Evolutionary conservation across 2,113 vertebrate species (phyloP).

Genomic region (Morone chrysops): DNA sequence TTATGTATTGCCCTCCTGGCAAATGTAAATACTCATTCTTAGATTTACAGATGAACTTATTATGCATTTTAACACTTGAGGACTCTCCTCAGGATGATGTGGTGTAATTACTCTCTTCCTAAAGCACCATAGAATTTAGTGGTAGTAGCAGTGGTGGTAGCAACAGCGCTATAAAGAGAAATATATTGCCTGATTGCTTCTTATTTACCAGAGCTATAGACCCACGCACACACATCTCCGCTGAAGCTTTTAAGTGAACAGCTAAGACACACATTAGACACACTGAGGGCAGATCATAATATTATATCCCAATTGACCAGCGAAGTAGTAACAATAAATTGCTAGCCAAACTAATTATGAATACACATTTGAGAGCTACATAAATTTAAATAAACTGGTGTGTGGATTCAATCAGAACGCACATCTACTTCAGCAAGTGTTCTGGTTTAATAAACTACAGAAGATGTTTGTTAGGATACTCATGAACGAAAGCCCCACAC

Average conservation of each 20-base stretch:
- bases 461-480: background rate
- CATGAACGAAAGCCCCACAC: no score
- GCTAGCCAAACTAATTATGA: background rate
- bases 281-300: background rate
- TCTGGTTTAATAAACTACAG: background rate
- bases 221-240: background rate
- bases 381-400: background rate
- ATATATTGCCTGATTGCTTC: slow-evolving; percentile 4
- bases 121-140: background rate
- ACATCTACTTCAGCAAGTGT: background rate
- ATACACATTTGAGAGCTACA: background rate
- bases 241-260: slow-evolving; percentile 11
- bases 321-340: background rate
- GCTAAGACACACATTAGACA: background rate
- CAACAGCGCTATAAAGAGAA: background rate
- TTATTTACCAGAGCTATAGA: background rate
- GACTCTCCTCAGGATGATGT: slow-evolving; percentile 7
- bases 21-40: background rate
- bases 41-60: background rate
- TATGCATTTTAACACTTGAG: background rate
- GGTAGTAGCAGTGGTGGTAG: background rate
- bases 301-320: background rate
- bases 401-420: background rate
- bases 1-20: background rate
- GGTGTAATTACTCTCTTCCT: slow-evolving; percentile 10